Base-by-base conservation (phyloP, 2,113 vertebrate genomes). In the Meriones unguiculatus region DNA sequence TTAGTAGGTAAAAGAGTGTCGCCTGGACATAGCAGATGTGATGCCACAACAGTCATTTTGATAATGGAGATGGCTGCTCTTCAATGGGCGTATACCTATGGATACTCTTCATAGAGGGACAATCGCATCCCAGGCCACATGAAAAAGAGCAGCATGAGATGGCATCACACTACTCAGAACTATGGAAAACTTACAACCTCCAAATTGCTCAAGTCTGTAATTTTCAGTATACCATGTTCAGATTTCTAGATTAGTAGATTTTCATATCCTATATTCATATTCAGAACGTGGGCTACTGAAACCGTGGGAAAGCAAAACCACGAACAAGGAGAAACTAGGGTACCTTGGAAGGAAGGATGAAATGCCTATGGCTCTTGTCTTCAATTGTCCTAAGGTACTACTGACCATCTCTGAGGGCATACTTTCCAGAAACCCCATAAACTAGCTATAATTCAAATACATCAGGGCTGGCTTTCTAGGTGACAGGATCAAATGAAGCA, bases 391-490 rank as follows among this genome's bases (percentile, higher is more conserved):
- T 89, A 59, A 75, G 15, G 6, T n/a, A 41, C 69, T 38, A 30
- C 35, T 75, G 70, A 4, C 25, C 38, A 57, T 77, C 72, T 88
- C 69, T 38, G n/a, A 0, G 89, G 62, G 38, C 22, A 18, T n/a
- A 88, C 87, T 46, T 20, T n/a, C 7, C 54, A 93, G 54, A 84
- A 89, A 87, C 25, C 69, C 28, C 5, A 12, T 64, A 91, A 59
- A 72, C 91, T 57, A 81, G 85, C 59, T 91, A 54, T 30, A 81
- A 93, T n/a, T 76, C 70, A 85, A 88, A 75, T 15, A 64, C 28
- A 8, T 7, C 41, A 32, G 93, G 38, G 30, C 28, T 88, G 20
- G 2, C 77, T 92, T 90, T 90, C 72, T 64, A 93, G 80, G 22
- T 87, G 77, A 78, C 25, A n/a, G 50, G 82, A 80, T 76, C 57